Percentiles rank a stretch among this genome's conserved stretches.
Conservation (phyloP, 2,888 invertebrate genomes). For the Ceramica pisi region DNA sequence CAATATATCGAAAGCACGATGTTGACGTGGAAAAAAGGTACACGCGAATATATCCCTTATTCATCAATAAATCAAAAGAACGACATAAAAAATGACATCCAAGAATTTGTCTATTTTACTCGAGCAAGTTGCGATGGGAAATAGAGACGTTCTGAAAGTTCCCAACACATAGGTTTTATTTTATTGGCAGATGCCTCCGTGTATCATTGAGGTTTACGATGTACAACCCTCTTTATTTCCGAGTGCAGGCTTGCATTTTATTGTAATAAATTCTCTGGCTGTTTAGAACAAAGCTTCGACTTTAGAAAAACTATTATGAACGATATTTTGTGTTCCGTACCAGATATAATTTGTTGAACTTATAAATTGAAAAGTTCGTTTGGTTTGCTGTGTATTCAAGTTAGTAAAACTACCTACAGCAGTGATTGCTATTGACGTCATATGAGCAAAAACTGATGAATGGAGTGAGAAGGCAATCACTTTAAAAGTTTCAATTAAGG, state of each 20-base stretch:
- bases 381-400: conserved; percentile 12
- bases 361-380: conserved; percentile 22
- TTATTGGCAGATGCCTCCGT: conserved; percentile 82
- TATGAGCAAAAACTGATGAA: conserved; percentile 11
- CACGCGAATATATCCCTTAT: conserved; percentile 25
- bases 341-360: conserved; percentile 40
- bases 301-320: conserved; percentile 64
- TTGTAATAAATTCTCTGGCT: conserved; percentile 71
- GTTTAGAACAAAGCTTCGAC: conserved; percentile 66
- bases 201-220: conserved; percentile 86
- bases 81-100: conserved; percentile 51
- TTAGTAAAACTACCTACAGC: neutral
- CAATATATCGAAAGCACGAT: neutral
- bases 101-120: conserved; percentile 58
- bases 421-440: conserved; percentile 15
- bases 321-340: conserved; percentile 47
- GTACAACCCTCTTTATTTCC: conserved; percentile 83
- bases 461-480: conserved; percentile 4
- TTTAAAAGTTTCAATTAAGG: conserved; percentile 7
- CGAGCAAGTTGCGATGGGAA: conserved; percentile 66
- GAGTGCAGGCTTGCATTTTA: conserved; percentile 71
- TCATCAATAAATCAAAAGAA: conserved; percentile 26
- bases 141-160: conserved; percentile 76
- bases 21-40: conserved; percentile 9
- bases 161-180: conserved; percentile 82